Conservation (phyloP, 2,888 invertebrate species). For the Drosophila fulvimacula region DNA sequence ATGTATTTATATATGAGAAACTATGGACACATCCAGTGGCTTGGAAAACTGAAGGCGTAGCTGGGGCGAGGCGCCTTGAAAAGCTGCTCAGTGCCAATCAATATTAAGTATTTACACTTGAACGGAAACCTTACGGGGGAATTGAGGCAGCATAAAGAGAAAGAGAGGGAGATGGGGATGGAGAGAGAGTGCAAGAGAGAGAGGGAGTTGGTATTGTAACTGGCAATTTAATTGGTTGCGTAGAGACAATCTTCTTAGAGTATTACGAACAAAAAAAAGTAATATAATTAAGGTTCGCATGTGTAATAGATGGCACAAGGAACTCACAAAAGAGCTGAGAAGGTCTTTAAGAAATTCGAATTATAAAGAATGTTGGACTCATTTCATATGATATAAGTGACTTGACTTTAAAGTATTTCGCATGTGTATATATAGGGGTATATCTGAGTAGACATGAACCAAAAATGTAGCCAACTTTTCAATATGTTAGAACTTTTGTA, state of each 20-base stretch:
- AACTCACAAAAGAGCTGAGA: not conserved
- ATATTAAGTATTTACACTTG: slow-evolving; percentile 60
- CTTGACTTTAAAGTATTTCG: not conserved
- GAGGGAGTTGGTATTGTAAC: not conserved
- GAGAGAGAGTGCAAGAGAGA: not conserved
- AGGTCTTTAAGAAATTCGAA: not conserved
- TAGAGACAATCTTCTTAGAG: slow-evolving; percentile 5
- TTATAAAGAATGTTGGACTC: not conserved
- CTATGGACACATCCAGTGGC: slow-evolving; percentile 47
- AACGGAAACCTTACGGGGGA: slow-evolving; percentile 11
- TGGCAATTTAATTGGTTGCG: slow-evolving; percentile 11
- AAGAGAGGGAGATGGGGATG: not conserved
- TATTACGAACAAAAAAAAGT: not conserved
- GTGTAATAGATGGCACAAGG: not conserved
- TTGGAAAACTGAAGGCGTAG: slow-evolving; percentile 52
- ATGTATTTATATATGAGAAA: slow-evolving; percentile 17
- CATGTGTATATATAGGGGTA: not conserved
- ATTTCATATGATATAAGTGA: not conserved
- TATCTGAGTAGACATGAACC: too few relatives aligned
- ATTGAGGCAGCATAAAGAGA: not conserved
- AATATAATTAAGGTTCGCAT: slow-evolving; percentile 1
- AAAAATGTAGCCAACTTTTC: not conserved
- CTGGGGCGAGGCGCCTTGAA: slow-evolving; percentile 19
- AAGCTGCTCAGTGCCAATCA: slow-evolving; percentile 45
- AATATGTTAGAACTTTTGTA: not conserved